These are phyloP conservation scores for Polyergus mexicanus DNA, from an alignment of 1,140 invertebrate genomes.

Conservation along the genomic window DNA sequence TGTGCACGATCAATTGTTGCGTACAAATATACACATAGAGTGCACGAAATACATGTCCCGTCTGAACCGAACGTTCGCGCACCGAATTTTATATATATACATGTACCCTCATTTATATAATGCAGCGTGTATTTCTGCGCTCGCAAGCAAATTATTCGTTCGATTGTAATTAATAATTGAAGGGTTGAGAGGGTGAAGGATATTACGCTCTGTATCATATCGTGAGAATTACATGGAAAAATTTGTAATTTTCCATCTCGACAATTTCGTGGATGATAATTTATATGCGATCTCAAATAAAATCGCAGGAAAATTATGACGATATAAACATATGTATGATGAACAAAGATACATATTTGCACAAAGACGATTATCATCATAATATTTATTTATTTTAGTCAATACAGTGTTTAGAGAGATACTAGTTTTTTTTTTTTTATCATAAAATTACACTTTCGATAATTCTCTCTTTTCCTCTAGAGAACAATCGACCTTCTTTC, in stretches of 20 bases:
- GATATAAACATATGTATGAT: background rate
- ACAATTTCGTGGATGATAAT: too few species aligned
- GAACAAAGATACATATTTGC: background rate
- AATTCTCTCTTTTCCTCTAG: background rate
- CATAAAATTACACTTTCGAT: background rate
- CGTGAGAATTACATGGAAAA: background rate
- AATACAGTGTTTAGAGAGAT: background rate
- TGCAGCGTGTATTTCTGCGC: conserved; percentile 18
- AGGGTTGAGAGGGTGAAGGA: background rate
- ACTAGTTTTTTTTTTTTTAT: background rate
- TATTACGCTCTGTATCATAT: background rate
- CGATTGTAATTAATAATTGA: conserved; percentile 50
- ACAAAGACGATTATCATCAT: background rate
- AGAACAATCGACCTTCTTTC: background rate
- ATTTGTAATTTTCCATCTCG: background rate
- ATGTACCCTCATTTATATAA: conserved; percentile 52
- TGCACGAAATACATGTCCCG: conserved; percentile 41
- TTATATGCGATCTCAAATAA: background rate
- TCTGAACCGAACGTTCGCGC: conserved; percentile 36
- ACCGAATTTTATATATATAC: conserved; percentile 8
- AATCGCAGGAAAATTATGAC: background rate
- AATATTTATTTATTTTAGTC: conserved; percentile 24
- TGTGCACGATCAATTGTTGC: conserved; percentile 72
- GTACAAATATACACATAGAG: conserved; percentile 57
- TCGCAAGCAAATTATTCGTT: conserved; percentile 17